Evolutionary conservation across 2,113 vertebrate genomes (phyloP), one percentile per base, ranked within the genome.

Genomic region (Pionites leucogaster): DNA sequence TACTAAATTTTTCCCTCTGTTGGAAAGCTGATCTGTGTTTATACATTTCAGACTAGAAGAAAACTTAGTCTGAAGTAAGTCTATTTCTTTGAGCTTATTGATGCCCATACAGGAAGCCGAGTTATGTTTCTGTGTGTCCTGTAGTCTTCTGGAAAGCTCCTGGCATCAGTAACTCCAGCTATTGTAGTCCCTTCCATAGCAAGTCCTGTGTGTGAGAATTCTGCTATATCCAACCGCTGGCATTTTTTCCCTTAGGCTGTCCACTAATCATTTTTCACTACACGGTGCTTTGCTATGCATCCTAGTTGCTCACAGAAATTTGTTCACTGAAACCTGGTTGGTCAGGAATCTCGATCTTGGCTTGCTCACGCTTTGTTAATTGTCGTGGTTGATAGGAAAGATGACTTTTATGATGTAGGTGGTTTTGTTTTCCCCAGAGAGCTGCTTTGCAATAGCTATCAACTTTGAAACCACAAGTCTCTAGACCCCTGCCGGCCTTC

Each of bases 101-200:
- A 55, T 70, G 8, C 6, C 24, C 4, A 5, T 46, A 25, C 6
- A 39, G 33, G 31, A 89, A 63, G 11, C 10, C 46, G n/a, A 55
- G 25, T 70, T 59, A 14, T 25, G 11, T 64, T 81, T 74, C 19
- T 44, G 13, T 67, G 10, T 68, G 5, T 69, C 74, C 18, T 62
- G 44, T 50, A 70, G 6, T 52, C 41, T 65, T 77, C 46, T 77
- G 31, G 18, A 78, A 76, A 87, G 27, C 24, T 80, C 2, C 33
- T 60, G 47, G 13, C 2, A 5, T 64, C 39, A 17, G 14, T 62
- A 53, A 52, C 22, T 77, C 4, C 37, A 52, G 1, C 28, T 60
- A 2, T 17, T 1, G 10, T 31, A 22, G 9, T 50, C 41, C 23
- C 6, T 68, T 89, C 44, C 0, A 0, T 50, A 70, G 33, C 29